phyloP scores from a whole-genome alignment of 2,113 vertebrate genomes.

The Aix galericulata region DNA sequence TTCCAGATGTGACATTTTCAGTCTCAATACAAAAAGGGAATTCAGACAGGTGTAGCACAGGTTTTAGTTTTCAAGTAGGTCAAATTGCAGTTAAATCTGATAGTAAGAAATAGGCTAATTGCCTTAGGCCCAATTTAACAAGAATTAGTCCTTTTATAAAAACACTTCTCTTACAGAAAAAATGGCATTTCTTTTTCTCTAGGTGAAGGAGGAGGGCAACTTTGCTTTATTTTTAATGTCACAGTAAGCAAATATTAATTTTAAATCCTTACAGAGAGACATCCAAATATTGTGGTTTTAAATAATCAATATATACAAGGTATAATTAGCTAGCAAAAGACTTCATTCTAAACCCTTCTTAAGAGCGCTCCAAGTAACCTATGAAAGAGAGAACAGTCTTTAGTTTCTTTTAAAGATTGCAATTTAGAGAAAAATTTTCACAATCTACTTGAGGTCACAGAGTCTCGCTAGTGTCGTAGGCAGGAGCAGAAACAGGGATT shows the following conservation, averaged over 20 bases:
- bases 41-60: neutral
- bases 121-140: constrained; percentile 50
- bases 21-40: neutral
- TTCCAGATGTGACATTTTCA: neutral
- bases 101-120: constrained; percentile 67
- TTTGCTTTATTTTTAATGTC: neutral
- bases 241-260: neutral
- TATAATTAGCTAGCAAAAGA: neutral
- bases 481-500: neutral
- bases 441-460: neutral
- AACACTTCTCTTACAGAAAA: neutral
- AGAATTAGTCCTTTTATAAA: neutral
- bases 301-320: neutral
- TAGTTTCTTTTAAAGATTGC: neutral
- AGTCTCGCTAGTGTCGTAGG: neutral
- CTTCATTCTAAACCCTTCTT: neutral
- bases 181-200: neutral
- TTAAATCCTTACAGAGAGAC: neutral
- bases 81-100: constrained; percentile 34
- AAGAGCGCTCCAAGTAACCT: neutral
- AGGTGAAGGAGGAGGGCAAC: neutral
- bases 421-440: neutral
- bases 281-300: neutral
- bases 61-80: constrained; percentile 44
- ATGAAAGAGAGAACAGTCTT: neutral